These are phyloP conservation scores for Hippoglossus stenolepis DNA, from an alignment of 2,113 vertebrate species.

Conservation along the genomic window DNA sequence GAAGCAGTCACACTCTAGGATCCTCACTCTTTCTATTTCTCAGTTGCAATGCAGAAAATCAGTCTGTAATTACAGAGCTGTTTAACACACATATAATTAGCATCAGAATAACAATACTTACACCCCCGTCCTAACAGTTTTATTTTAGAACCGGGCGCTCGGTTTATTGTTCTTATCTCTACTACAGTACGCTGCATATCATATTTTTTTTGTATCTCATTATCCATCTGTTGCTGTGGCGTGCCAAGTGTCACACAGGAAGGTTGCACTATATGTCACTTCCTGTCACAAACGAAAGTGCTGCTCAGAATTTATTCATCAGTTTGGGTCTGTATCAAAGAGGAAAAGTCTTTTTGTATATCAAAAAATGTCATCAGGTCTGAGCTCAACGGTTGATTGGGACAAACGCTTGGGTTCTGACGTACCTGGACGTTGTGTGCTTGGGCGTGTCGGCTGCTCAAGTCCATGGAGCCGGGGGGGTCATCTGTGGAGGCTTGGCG, in stretches of 20 bases:
- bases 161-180: background rate
- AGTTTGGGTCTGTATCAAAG: no score
- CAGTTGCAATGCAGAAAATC: constrained; percentile 25
- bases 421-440: no score
- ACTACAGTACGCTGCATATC: constrained; percentile 1
- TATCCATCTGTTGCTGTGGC: constrained; percentile 46
- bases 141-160: background rate
- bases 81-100: constrained; percentile 36
- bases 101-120: constrained; percentile 37
- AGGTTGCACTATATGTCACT: constrained; percentile 61
- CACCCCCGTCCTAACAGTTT: background rate
- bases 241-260: constrained; percentile 55
- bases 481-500: background rate
- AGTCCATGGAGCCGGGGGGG: no score
- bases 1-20: constrained; percentile 7
- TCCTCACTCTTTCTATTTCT: background rate
- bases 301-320: background rate
- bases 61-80: constrained; percentile 38
- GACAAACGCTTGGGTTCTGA: no score
- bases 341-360: no score
- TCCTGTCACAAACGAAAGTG: constrained; percentile 60
- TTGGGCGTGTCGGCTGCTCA: no score
- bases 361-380: no score
- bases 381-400: no score
- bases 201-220: constrained; percentile 21